A percentile compares a stretch with the other conserved stretches of the same genome.
Evolutionary conservation across 2,888 invertebrate species (phyloP).

Genomic region (Brachycybe producta): DNA sequence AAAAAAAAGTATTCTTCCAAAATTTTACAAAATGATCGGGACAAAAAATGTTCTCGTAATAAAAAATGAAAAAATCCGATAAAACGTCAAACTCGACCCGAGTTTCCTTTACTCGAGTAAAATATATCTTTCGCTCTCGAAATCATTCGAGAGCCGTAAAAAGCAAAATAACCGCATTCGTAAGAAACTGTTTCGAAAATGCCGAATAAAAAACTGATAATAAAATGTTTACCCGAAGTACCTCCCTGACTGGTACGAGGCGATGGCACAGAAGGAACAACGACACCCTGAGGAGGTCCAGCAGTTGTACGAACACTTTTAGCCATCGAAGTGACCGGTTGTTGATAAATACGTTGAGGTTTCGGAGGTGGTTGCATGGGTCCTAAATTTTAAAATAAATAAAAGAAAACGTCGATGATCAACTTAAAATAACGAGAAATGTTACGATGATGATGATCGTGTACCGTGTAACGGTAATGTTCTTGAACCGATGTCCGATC

Average conservation of each 20-base stretch:
- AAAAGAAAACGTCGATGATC: not conserved
- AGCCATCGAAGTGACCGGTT: constrained; percentile 27
- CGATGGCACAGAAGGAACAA: constrained; percentile 22
- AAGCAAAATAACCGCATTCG: no score
- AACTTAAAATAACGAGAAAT: not conserved
- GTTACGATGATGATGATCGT: not conserved
- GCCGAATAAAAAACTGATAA: no score
- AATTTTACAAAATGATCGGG: no score
- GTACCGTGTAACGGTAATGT: constrained; percentile 9
- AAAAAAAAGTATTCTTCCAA: constrained; percentile 19
- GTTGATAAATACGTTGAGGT: constrained; percentile 46
- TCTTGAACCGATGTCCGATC: constrained; percentile 6
- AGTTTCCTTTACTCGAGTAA: no score
- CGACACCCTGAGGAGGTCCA: constrained; percentile 24
- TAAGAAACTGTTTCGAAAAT: no score
- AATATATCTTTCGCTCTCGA: no score
- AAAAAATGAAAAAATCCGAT: no score
- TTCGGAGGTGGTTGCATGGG: constrained; percentile 38
- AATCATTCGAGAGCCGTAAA: no score
- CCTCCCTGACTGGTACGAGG: constrained; percentile 23
- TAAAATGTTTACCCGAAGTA: constrained; percentile 21
- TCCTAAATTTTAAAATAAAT: constrained; percentile 12
- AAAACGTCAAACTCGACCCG: no score
- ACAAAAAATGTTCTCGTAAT: no score
- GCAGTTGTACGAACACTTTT: constrained; percentile 25